These are phyloP conservation scores for Sminthopsis crassicaudata DNA, from an alignment of 2,113 vertebrate genomes.

Conservation along the genomic window DNA sequence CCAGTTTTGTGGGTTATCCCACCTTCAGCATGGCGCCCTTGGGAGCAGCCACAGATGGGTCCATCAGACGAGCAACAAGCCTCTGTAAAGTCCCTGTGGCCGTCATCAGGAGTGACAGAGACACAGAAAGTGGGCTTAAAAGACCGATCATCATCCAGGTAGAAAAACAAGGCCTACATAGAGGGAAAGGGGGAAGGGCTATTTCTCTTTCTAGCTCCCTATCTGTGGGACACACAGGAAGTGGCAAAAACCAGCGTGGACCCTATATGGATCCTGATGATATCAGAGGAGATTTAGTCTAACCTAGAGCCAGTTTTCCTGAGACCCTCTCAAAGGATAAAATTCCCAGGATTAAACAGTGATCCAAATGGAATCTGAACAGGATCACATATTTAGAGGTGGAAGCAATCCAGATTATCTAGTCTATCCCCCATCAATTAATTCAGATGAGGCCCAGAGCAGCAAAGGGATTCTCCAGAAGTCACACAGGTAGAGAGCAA, in stretches of 20 bases:
- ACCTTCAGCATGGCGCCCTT: background rate
- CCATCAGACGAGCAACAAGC: background rate
- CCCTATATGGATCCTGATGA: constrained; percentile 1
- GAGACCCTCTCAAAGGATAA: background rate
- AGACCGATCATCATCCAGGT: background rate
- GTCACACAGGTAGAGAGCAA: background rate
- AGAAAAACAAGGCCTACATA: constrained; percentile 6
- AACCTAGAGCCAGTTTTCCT: background rate
- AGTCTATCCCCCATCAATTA: background rate
- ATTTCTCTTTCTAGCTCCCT: constrained; percentile 33
- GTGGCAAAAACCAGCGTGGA: background rate
- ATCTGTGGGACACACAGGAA: background rate
- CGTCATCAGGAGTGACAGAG: background rate
- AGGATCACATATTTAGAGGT: background rate
- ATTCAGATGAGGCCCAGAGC: too few species aligned
- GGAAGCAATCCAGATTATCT: background rate
- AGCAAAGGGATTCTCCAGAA: background rate
- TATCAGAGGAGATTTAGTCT: constrained; percentile 8
- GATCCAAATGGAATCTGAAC: background rate
- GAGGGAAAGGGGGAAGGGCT: constrained; percentile 6
- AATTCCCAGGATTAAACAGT: background rate
- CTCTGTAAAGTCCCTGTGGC: background rate
- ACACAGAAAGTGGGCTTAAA: background rate
- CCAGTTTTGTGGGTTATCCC: background rate
- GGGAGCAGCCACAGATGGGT: background rate